These are phyloP conservation scores for Lota lota DNA, from an alignment of 2,113 vertebrate species.

Conservation along the genomic window DNA sequence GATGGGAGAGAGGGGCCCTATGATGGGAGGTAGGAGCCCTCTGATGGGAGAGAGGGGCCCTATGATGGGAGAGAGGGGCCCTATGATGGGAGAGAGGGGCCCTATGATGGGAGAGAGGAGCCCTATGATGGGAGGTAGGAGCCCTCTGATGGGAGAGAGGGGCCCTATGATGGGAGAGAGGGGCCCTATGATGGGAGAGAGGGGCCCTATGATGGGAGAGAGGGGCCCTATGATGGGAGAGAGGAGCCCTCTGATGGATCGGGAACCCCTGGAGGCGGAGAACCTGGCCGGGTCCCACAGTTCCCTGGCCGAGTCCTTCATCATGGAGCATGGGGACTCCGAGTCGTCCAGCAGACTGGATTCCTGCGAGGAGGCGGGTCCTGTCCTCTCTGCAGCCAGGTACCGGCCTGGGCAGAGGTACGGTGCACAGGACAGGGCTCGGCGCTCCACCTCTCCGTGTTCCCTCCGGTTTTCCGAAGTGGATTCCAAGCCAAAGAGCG, in stretches of 20 bases:
- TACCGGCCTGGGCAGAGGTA: slow-evolving; percentile 41
- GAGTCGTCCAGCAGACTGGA: slow-evolving; percentile 60
- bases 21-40: background rate
- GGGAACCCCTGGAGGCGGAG: slow-evolving; percentile 22
- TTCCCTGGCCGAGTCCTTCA: slow-evolving; percentile 57
- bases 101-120: no score
- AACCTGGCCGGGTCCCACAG: slow-evolving; percentile 55
- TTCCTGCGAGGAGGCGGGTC: slow-evolving; percentile 58
- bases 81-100: no score
- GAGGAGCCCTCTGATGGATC: slow-evolving; percentile 13
- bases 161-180: no score
- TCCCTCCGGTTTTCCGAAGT: slow-evolving; percentile 40
- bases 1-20: no score
- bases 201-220: no score
- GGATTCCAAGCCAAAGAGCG: slow-evolving; percentile 49
- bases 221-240: background rate
- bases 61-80: background rate
- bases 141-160: no score
- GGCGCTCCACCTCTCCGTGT: slow-evolving; percentile 39
- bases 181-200: no score
- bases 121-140: no score
- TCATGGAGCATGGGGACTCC: slow-evolving; percentile 56
- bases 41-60: background rate
- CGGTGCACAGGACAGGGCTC: slow-evolving; percentile 45
- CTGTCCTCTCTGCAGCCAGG: slow-evolving; percentile 20